Conservation (phyloP, 2,888 invertebrate species). For the Steromphala cineraria region DNA sequence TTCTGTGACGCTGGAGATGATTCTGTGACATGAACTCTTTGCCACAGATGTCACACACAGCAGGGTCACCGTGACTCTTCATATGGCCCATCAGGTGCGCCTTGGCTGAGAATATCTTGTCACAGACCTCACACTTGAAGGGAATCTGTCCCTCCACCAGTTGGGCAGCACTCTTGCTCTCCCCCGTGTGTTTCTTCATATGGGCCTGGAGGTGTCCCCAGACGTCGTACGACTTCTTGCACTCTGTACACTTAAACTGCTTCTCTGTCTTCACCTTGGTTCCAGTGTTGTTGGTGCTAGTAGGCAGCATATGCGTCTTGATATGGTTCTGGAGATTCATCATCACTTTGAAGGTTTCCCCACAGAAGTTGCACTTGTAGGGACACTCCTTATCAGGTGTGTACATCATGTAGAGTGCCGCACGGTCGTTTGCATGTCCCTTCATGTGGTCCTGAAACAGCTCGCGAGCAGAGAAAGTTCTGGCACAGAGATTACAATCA, state of each 20-base stretch:
- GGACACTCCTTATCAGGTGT: constrained; percentile 3
- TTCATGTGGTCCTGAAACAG: constrained; percentile 22
- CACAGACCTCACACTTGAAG: constrained; percentile 18
- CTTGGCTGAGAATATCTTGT: constrained; percentile 18
- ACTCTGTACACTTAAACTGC: constrained; percentile 16
- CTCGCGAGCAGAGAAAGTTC: constrained; percentile 11
- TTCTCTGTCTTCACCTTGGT: constrained; percentile 1
- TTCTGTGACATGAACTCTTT: constrained; percentile 20
- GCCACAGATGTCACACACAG: constrained; percentile 17
- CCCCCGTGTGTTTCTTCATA: not conserved
- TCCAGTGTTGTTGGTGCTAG: not conserved
- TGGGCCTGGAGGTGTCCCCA: constrained; percentile 21
- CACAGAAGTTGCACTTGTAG: constrained; percentile 20
- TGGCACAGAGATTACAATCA: constrained; percentile 10
- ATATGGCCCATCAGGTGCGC: constrained; percentile 16
- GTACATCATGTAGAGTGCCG: constrained; percentile 20
- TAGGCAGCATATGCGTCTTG: not conserved
- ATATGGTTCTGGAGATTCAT: constrained; percentile 11
- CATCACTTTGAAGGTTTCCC: constrained; percentile 6
- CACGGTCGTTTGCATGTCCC: not conserved
- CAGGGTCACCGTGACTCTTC: constrained; percentile 18
- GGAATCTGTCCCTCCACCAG: not conserved
- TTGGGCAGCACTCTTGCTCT: constrained; percentile 6
- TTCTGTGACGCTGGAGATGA: constrained; percentile 11
- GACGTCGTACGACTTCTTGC: constrained; percentile 20